Conservation (phyloP, 2,797 vertebrate genomes). For the Myotis findleyi region DNA sequence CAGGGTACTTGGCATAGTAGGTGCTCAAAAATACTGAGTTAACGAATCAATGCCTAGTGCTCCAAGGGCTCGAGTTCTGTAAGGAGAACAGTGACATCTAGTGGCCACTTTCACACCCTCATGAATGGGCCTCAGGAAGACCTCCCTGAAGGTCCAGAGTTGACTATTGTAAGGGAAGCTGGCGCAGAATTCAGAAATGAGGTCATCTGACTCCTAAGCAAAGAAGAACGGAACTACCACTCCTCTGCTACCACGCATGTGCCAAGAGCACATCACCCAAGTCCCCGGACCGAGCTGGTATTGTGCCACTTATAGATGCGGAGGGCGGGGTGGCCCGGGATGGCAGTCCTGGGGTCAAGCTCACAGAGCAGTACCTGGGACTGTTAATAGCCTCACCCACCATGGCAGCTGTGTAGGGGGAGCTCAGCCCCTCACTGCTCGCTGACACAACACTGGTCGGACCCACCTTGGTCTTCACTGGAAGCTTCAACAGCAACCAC, state of each 20-base stretch:
- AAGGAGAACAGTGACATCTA: constrained; percentile 86
- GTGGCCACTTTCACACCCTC: constrained; percentile 63
- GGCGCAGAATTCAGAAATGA: background rate
- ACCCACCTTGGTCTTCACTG: background rate
- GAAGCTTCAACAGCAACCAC: background rate
- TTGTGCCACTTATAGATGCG: background rate
- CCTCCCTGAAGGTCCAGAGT: background rate
- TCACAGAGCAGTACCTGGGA: background rate
- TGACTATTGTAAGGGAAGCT: background rate
- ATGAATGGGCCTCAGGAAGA: background rate
- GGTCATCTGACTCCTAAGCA: background rate
- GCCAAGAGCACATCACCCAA: background rate
- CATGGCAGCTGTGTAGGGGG: too few species aligned
- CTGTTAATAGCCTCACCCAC: background rate
- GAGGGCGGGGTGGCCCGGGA: background rate
- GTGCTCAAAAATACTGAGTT: background rate
- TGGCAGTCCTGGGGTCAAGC: background rate
- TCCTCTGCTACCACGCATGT: too few species aligned
- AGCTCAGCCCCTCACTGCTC: background rate
- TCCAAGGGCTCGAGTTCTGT: background rate
- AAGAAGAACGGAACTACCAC: background rate
- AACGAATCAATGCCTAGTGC: background rate
- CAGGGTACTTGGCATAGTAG: background rate
- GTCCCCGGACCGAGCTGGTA: background rate
- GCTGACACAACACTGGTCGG: background rate